A percentile compares a stretch with the other conserved stretches of the same genome.
Conservation (phyloP, 2,797 vertebrate species). For the Mareca strepera region DNA sequence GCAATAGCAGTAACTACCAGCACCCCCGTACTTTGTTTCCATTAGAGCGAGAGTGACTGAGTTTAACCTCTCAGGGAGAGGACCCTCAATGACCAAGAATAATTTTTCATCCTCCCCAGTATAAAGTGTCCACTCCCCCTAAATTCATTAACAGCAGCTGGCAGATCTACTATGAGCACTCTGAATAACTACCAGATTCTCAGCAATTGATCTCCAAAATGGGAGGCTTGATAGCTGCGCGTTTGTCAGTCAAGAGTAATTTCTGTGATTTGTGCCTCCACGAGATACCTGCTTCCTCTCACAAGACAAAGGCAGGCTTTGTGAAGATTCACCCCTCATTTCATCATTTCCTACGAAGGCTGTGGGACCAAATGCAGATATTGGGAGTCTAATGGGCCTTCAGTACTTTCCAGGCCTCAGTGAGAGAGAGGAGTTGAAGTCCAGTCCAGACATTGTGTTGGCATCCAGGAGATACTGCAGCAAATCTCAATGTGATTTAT, state of each 20-base stretch:
- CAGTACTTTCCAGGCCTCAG: background rate
- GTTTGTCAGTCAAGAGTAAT: constrained; percentile 26
- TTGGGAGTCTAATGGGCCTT: background rate
- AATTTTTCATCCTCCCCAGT: background rate
- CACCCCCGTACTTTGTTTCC: background rate
- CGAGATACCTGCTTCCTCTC: background rate
- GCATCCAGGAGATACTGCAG: background rate
- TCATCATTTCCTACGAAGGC: background rate
- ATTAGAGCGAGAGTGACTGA: background rate
- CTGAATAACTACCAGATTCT: background rate
- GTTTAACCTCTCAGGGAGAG: background rate
- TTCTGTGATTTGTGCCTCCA: background rate
- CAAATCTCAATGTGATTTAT: background rate
- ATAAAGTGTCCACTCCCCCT: background rate
- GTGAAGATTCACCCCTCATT: background rate
- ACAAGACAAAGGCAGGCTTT: background rate
- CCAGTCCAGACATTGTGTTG: background rate
- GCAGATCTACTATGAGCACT: background rate
- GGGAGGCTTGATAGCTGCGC: background rate
- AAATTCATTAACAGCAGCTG: constrained; percentile 4
- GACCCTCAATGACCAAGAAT: background rate
- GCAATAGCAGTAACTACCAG: background rate
- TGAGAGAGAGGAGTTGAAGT: background rate
- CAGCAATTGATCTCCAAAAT: background rate
- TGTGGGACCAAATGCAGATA: background rate